A percentile compares a stretch with the other conserved stretches of the same genome.
Conservation (phyloP, 2,888 invertebrate genomes). For the Ochlodes sylvanus region DNA sequence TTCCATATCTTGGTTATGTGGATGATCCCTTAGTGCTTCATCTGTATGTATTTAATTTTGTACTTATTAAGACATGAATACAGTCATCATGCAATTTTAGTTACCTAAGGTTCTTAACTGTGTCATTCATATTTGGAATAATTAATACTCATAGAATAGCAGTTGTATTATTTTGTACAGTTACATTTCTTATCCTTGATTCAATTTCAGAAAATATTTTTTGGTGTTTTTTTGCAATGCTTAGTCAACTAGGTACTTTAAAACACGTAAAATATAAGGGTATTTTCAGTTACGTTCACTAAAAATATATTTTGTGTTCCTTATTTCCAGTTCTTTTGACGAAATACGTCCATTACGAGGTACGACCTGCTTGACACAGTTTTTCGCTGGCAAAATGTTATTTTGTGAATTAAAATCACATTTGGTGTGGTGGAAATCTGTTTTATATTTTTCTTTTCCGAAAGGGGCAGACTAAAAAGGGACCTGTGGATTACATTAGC, state of each 20-base stretch:
- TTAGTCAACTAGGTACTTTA: neutral
- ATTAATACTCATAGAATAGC: no score
- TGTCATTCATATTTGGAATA: no score
- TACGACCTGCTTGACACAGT: slow-evolving; percentile 14
- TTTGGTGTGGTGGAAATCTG: neutral
- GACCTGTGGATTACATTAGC: slow-evolving; percentile 21
- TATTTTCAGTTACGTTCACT: neutral
- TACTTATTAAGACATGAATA: no score
- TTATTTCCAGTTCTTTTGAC: slow-evolving; percentile 4
- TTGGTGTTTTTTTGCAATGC: no score
- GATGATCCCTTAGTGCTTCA: no score
- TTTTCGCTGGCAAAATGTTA: slow-evolving; percentile 6
- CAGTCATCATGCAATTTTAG: no score
- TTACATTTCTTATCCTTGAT: no score
- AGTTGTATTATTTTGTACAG: no score
- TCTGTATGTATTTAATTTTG: no score
- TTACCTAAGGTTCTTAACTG: no score
- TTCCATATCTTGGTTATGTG: no score
- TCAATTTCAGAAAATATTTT: no score
- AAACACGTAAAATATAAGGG: neutral
- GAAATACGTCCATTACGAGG: slow-evolving; percentile 5
- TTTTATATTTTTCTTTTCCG: slow-evolving; percentile 10
- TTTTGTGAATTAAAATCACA: slow-evolving; percentile 8
- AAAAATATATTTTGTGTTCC: neutral
- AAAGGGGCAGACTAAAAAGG: slow-evolving; percentile 5